Base-by-base conservation (phyloP, 1,140 invertebrate genomes). In the Colletes gigas region DNA sequence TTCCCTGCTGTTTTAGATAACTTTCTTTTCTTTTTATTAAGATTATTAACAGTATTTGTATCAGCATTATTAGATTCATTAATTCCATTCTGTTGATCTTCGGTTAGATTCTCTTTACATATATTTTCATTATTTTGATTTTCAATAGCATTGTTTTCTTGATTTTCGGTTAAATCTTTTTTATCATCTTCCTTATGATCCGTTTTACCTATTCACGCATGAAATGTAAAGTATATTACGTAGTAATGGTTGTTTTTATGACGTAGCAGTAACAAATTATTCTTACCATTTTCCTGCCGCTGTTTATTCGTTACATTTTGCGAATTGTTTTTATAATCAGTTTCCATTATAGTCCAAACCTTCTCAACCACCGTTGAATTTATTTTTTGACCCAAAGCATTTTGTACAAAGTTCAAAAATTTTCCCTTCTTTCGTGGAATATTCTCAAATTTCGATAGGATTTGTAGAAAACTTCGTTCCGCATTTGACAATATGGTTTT, bases 341-440 rank as follows among this genome's bases (percentile, higher is more conserved):
- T 94, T 88, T 97, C 96, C 80, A 97, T 95, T 83, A 96, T 94
- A 59, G 94, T 90, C 96, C 96, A 97, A 14, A 96, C 95, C 78
- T 94, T 94, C 60, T 96, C 94, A 69, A 96, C 94, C 78, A 96
- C 93, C 63, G 93, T 88, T 60, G 89, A 90, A 71, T 94, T 94
- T 44, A 94, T 93, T 91, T 94, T 94, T 17, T 94, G 92, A 52
- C 95, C 94, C 21, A 91, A 82, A 41, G 95, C 94, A 91, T 94
- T 96, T 85, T 93, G 94, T 9, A 96, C 94, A 92, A 97, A 97
- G 88, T 97, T 97, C 82, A 97, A 93, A 93, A 99, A 99, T 91
- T 98, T 98, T 0, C 94, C 93, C 90, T 97, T 97, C 90, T 99
- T 99, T 57, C 98, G 94, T n/a, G 98, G 98, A 87, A 99, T 97